phyloP scores from a whole-genome alignment of 2,797 vertebrate genomes.

The Tenualosa ilisha region DNA sequence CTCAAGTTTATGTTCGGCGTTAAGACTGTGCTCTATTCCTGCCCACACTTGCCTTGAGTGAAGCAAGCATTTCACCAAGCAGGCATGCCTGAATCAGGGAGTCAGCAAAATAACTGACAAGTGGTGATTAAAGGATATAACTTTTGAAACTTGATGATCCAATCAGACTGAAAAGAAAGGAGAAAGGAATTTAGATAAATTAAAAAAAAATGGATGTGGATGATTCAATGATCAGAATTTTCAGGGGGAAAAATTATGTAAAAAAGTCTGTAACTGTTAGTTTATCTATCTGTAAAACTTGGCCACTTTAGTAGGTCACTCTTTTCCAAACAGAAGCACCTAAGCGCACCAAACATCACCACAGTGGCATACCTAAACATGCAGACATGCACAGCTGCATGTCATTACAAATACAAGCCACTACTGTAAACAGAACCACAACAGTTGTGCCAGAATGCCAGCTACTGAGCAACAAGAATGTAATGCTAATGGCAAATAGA shows the following conservation, averaged over 20 bases:
- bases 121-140: neutral
- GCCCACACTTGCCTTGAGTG: neutral
- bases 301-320: neutral
- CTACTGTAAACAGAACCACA: neutral
- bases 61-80: neutral
- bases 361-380: neutral
- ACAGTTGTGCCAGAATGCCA: neutral
- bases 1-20: neutral
- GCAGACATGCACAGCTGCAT: neutral
- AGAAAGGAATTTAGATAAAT: no score
- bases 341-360: no score
- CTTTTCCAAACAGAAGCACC: neutral
- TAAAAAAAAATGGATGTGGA: no score
- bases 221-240: no score
- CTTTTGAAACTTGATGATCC: neutral
- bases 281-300: neutral
- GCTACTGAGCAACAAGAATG: neutral
- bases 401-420: neutral
- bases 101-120: neutral
- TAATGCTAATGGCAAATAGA: neutral
- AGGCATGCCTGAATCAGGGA: neutral
- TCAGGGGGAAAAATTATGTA: no score
- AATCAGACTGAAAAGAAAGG: no score
- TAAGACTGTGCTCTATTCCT: neutral
- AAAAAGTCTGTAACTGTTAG: no score